phyloP scores from a whole-genome alignment of 2,888 invertebrate species.

The Drosophila silvestris region DNA sequence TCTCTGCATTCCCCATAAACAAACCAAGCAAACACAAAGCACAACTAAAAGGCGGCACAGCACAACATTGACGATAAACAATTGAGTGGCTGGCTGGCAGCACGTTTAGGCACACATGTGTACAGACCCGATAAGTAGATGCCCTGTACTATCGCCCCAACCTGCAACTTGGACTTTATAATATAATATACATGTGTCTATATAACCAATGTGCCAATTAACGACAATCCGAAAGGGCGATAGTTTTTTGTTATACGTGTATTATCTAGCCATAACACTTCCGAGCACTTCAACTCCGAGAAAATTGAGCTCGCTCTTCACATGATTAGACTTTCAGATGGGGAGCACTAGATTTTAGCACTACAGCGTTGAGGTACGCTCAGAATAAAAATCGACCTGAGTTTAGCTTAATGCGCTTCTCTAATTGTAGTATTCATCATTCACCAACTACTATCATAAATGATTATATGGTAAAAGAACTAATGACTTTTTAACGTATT shows the following conservation, averaged over 20 bases:
- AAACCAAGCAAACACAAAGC: constrained; percentile 37
- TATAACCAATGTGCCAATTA: neutral
- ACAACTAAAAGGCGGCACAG: constrained; percentile 40
- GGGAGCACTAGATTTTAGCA: neutral
- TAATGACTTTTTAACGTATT: neutral
- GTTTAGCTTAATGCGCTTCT: neutral
- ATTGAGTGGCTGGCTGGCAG: constrained; percentile 51
- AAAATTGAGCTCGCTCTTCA: neutral
- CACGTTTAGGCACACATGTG: constrained; percentile 35
- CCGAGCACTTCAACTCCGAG: neutral
- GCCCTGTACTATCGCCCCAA: constrained; percentile 6
- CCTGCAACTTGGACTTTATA: neutral
- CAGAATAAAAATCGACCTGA: neutral
- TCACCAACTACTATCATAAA: neutral
- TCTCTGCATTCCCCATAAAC: constrained; percentile 55
- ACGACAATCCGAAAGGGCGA: neutral
- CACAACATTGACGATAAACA: constrained; percentile 73
- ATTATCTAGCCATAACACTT: neutral
- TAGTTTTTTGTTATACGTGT: neutral
- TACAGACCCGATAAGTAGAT: neutral
- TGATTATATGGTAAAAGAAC: neutral
- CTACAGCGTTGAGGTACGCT: neutral
- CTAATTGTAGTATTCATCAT: neutral
- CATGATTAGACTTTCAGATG: neutral
- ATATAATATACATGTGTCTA: neutral